These are phyloP conservation scores for Megaustenia siamemsis DNA, from an alignment of 2,888 invertebrate species.

Conservation along the genomic window DNA sequence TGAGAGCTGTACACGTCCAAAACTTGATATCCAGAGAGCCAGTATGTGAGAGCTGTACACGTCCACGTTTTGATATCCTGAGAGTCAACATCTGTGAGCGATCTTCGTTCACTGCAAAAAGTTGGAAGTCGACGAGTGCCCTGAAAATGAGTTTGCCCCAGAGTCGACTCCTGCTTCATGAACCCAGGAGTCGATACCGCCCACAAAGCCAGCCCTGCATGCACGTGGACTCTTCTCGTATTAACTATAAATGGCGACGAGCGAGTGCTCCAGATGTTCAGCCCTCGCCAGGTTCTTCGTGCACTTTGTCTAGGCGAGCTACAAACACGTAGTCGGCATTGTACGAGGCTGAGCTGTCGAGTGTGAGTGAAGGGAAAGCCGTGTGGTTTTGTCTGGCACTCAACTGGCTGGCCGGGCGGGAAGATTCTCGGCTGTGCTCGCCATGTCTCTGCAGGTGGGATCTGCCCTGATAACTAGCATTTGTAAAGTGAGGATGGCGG, in stretches of 20 bases:
- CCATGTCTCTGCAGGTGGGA: conserved; percentile 19
- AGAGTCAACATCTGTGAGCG: too few relatives aligned
- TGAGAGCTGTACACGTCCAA: too few relatives aligned
- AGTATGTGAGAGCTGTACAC: too few relatives aligned
- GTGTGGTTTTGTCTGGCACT: not conserved
- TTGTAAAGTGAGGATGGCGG: not conserved
- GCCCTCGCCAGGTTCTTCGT: not conserved
- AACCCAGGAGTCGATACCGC: conserved; percentile 16
- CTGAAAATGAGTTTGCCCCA: too few relatives aligned
- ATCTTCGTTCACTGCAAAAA: too few relatives aligned
- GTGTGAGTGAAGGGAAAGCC: not conserved
- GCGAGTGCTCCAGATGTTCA: conserved; percentile 23
- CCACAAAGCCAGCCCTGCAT: not conserved
- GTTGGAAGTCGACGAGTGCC: too few relatives aligned
- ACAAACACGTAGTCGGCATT: conserved; percentile 13
- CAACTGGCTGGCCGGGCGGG: not conserved
- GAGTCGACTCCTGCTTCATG: not conserved
- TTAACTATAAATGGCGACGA: conserved; percentile 36
- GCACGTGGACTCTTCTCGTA: conserved; percentile 7
- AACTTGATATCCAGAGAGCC: too few relatives aligned
- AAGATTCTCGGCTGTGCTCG: not conserved
- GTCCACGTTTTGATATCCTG: too few relatives aligned
- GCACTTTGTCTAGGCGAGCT: conserved; percentile 10
- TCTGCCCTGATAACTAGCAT: not conserved
- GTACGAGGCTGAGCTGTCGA: not conserved